These are phyloP conservation scores for Fregata magnificens DNA, from an alignment of 2,113 vertebrate species.

Conservation along the genomic window DNA sequence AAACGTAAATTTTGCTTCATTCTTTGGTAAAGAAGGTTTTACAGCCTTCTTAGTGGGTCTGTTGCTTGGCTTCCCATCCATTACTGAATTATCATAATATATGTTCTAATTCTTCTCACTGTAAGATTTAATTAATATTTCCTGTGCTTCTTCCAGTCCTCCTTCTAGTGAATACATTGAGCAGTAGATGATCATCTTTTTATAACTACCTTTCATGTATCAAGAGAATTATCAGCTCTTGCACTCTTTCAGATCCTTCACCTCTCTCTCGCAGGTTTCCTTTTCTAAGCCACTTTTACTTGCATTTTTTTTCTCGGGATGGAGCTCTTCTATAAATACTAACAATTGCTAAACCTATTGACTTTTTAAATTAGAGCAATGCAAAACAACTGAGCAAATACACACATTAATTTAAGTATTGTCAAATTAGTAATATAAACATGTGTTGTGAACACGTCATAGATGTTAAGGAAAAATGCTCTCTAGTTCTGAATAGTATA, in stretches of 20 bases:
- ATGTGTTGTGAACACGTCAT: neutral
- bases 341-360: neutral
- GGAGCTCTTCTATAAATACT: neutral
- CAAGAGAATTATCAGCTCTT: neutral
- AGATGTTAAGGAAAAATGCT: neutral
- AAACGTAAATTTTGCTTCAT: no score
- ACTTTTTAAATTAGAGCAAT: neutral
- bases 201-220: neutral
- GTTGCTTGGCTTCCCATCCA: neutral
- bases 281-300: neutral
- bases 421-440: neutral
- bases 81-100: neutral
- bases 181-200: neutral
- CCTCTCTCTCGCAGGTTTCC: neutral
- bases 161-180: neutral
- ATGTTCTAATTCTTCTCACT: neutral
- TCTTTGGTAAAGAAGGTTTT: neutral
- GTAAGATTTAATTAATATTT: neutral
- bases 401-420: neutral
- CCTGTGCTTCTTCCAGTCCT: neutral
- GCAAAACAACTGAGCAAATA: neutral
- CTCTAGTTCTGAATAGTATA: neutral
- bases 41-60: neutral
- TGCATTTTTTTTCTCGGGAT: neutral
- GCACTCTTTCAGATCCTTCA: neutral